Evolutionary conservation across 1,140 invertebrate genomes (phyloP), one percentile per base, ranked within the genome.

Genomic region (Lasioglossum baleicum): DNA sequence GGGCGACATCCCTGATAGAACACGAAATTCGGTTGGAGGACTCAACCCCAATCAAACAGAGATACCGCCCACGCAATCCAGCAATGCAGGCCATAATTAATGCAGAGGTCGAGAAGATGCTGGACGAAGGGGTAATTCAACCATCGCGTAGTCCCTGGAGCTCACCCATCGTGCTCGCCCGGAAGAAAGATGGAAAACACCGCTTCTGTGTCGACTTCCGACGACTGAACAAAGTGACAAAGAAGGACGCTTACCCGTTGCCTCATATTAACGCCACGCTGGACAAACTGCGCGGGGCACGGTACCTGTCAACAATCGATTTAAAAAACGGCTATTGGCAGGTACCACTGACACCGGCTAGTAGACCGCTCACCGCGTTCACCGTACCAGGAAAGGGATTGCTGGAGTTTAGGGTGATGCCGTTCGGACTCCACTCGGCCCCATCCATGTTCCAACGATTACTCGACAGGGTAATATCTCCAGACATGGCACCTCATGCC

Each of bases 391-490:
- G 26, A 1, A 26, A 26, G 26, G 26, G n/a, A n/a, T 1, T 26
- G 1, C 1, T 26, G 0, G 26, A 26, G 1, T 26, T 26, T 26
- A 26, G 26, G 1, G 26, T 26, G 26, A 26, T 26, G 26, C 26
- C 26, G 26, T 26, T 26, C 1, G 26, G 26, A 26, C 26, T 26
- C 1, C 26, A 26, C 26, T 26, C 26, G 1, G 86, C 89, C 0
- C 87, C 91, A 0, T 83, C 89, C 6, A 90, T 89, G 0, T 91
- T 92, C 77, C 88, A 92, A 44, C 81, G 90, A 13, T 70, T 92
- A 0, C 87, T 93, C 65, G 90, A 93, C 72, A 0, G 11, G 20
- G 10, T 92, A 15, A 88, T 91, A 48, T 86, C 84, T 11, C 84
- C 86, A 7, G 80, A 84, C 44, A 79, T 88, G 60, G 90, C 85